A percentile compares a stretch with the other conserved stretches of the same genome.
These are phyloP conservation scores for Tachysurus fulvidraco DNA, from an alignment of 2,113 vertebrate genomes.

Conservation along the genomic window DNA sequence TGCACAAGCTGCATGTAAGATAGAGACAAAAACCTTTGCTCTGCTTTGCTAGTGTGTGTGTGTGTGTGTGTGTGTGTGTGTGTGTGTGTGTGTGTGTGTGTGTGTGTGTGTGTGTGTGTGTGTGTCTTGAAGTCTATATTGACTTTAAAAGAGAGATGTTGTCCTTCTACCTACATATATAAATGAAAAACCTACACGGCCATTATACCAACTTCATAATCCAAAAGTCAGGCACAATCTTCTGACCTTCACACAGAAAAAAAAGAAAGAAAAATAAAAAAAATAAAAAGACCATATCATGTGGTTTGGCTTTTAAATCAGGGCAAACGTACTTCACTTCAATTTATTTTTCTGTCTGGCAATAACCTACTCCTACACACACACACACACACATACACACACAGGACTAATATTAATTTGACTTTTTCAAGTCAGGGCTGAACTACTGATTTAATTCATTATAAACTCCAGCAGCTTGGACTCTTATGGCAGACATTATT, in stretches of 20 bases:
- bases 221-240: constrained; percentile 20
- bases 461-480: constrained; percentile 71
- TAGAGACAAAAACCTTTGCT: constrained; percentile 14
- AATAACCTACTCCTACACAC: constrained; percentile 65
- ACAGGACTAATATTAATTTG: constrained; percentile 80
- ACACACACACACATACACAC: constrained; percentile 58
- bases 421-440: constrained; percentile 77
- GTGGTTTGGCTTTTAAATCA: constrained; percentile 69
- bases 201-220: neutral
- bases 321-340: constrained; percentile 73
- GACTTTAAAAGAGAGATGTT: neutral
- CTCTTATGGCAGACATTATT: constrained; percentile 73
- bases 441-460: constrained; percentile 78
- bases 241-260: neutral
- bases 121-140: neutral
- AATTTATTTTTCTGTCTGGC: constrained; percentile 76
- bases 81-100: too few species aligned
- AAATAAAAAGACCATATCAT: constrained; percentile 59
- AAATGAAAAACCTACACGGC: neutral
- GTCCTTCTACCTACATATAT: neutral
- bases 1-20: constrained; percentile 30
- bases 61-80: neutral
- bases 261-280: too few species aligned
- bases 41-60: neutral
- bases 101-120: too few species aligned